Percentiles rank a stretch among this genome's conserved stretches.
Evolutionary conservation across 2,797 vertebrate species (phyloP).

Genomic region (Amblyraja radiata): DNA sequence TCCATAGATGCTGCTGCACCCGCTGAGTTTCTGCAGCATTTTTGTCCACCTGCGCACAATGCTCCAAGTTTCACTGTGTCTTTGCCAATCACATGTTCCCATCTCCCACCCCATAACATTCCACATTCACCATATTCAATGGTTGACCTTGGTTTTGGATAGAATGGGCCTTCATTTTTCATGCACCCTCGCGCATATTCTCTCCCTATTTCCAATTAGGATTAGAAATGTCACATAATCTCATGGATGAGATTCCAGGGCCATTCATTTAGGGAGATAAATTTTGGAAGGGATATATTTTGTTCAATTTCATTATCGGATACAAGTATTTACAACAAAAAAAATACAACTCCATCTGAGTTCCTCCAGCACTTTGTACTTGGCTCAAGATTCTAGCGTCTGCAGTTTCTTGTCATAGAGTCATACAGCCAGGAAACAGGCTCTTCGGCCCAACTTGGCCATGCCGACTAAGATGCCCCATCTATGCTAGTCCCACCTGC

Average conservation of each 20-base stretch:
- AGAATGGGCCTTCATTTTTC: background rate
- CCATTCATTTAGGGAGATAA: background rate
- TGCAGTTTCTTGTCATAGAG: too few relatives aligned
- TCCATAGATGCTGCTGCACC: too few relatives aligned
- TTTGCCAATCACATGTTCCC: background rate
- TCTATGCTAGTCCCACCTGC: too few relatives aligned
- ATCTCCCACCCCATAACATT: background rate
- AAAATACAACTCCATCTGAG: background rate
- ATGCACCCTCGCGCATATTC: too few relatives aligned
- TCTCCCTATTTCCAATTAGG: background rate
- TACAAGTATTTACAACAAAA: background rate
- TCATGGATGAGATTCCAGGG: background rate
- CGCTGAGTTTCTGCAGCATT: too few relatives aligned
- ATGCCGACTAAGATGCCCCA: too few relatives aligned
- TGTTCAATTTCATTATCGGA: background rate
- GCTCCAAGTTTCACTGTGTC: background rate
- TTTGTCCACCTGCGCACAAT: too few relatives aligned
- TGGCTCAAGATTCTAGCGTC: too few relatives aligned
- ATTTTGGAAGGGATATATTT: background rate
- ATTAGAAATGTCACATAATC: background rate
- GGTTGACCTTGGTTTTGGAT: background rate
- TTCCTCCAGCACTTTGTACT: too few relatives aligned
- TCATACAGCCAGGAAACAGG: too few relatives aligned
- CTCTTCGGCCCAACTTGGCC: too few relatives aligned
- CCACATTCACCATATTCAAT: background rate